These are phyloP conservation scores for Cataglyphis albicans DNA, from an alignment of 2,888 invertebrate genomes.

Conservation along the genomic window DNA sequence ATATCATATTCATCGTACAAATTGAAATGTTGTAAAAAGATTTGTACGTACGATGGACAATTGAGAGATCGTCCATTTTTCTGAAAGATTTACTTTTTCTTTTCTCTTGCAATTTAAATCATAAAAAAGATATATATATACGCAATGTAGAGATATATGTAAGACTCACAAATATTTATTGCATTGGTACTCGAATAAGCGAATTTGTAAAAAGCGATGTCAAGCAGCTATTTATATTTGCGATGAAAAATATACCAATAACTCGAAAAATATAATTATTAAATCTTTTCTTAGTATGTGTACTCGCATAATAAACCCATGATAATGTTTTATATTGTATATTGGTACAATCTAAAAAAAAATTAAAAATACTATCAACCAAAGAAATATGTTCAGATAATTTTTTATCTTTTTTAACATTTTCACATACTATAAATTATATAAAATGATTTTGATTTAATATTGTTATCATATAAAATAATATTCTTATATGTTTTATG, in stretches of 20 bases:
- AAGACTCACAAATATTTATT: conserved; percentile 20
- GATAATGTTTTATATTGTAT: conserved; percentile 9
- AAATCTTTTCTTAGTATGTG: background rate
- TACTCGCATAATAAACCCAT: background rate
- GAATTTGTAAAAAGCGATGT: conserved; percentile 32
- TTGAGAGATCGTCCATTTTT: background rate
- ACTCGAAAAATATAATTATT: background rate
- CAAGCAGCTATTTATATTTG: background rate
- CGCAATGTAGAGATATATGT: conserved; percentile 22
- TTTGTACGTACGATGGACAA: background rate
- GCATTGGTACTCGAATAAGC: conserved; percentile 40
- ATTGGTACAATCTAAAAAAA: background rate
- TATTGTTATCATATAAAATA: background rate
- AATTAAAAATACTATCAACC: background rate
- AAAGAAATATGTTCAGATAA: background rate
- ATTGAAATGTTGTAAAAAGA: conserved; percentile 38
- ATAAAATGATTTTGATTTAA: background rate
- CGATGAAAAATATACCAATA: background rate
- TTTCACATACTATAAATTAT: background rate
- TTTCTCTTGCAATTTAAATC: conserved; percentile 11
- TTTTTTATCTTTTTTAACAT: background rate
- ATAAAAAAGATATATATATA: conserved; percentile 20
- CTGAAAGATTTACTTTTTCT: background rate
- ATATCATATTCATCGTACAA: conserved; percentile 7
- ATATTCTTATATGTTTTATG: conserved; percentile 6